These are phyloP conservation scores for Diplogasteroides magnus DNA, from an alignment of 1,140 invertebrate genomes.

Conservation along the genomic window DNA sequence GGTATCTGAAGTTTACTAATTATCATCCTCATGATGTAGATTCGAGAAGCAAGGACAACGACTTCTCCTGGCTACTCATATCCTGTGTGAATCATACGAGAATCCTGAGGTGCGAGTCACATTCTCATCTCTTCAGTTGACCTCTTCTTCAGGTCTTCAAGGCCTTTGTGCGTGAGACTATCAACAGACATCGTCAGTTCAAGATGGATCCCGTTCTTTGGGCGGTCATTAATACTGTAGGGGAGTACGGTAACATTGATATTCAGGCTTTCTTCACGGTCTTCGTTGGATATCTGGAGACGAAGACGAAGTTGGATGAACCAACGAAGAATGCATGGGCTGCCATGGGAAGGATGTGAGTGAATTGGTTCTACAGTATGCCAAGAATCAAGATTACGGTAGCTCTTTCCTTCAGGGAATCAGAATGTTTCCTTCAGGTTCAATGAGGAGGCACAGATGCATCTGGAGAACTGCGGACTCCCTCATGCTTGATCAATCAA, in stretches of 20 bases:
- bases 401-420: no score
- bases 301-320: conserved; percentile 17
- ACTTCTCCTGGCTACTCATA: conserved; percentile 34
- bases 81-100: conserved; percentile 23
- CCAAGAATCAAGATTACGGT: no score
- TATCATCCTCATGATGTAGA: no score
- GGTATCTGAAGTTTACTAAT: no score
- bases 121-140: no score
- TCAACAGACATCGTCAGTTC: conserved; percentile 37
- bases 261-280: conserved; percentile 38
- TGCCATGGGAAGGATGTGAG: conserved; percentile 27
- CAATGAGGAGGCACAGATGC: conserved; percentile 33
- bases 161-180: conserved; percentile 36
- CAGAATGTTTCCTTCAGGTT: no score
- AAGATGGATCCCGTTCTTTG: conserved; percentile 40
- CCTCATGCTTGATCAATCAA: conserved; percentile 20
- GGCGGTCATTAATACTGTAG: conserved; percentile 24
- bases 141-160: no score
- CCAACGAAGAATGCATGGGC: conserved; percentile 35
- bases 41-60: conserved; percentile 41
- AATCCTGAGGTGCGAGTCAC: no score
- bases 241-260: no score
- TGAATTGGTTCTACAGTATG: no score
- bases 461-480: conserved; percentile 29
- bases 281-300: conserved; percentile 32